Evolutionary conservation across 2,797 vertebrate genomes (phyloP).

Genomic region (Mastacembelus armatus): DNA sequence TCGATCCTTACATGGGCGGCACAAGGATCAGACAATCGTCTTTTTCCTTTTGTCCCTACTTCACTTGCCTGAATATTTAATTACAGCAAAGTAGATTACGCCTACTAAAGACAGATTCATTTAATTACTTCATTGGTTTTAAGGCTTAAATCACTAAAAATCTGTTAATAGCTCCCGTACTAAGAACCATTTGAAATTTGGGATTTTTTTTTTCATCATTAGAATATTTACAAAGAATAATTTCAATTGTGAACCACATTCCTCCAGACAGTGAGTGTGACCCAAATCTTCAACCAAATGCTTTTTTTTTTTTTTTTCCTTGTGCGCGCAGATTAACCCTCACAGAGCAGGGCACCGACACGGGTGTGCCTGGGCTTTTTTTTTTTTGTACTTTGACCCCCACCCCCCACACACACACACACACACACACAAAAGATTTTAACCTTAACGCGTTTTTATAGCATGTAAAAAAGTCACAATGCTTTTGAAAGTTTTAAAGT

Average conservation of each 20-base stretch:
- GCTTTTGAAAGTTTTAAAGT: neutral
- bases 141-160: neutral
- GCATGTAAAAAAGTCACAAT: fast-evolving
- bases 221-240: no score
- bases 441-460: neutral
- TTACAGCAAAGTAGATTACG: neutral
- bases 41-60: neutral
- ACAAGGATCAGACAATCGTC: neutral
- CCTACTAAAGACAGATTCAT: neutral
- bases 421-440: neutral
- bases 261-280: slow-evolving; percentile 20
- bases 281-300: slow-evolving; percentile 28
- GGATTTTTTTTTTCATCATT: no score
- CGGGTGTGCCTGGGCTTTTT: no score
- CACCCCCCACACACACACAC: neutral
- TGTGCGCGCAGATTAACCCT: no score
- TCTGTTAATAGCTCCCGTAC: neutral
- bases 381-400: no score
- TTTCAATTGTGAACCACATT: neutral
- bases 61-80: neutral
- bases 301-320: no score
- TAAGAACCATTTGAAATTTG: neutral
- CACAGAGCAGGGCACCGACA: no score
- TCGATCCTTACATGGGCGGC: neutral
- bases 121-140: neutral